Evolutionary conservation across 1,140 invertebrate species (phyloP).

Genomic region (Lucilia sericata): DNA sequence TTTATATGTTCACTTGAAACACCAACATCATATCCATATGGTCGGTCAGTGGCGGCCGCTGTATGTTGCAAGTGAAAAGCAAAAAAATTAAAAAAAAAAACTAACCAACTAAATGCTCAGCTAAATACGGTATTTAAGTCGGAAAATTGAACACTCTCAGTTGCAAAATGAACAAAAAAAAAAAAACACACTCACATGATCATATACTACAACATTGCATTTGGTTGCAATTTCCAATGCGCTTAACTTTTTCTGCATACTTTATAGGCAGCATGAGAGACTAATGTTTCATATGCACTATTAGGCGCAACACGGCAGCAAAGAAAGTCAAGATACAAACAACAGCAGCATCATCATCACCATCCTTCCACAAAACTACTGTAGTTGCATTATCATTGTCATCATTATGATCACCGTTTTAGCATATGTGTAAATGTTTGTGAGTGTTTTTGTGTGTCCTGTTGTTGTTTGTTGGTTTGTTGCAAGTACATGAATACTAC

Average conservation of each 20-base stretch:
- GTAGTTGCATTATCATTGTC: background rate
- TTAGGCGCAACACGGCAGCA: conserved; percentile 39
- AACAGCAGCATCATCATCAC: background rate
- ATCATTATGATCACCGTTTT: background rate
- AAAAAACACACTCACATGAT: conserved; percentile 23
- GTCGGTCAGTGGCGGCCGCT: conserved; percentile 1
- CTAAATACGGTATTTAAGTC: conserved; percentile 43
- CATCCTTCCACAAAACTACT: background rate
- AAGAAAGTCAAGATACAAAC: conserved; percentile 2
- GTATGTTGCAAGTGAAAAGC: background rate
- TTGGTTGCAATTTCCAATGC: background rate
- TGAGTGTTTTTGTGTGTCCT: background rate
- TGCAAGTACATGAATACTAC: conserved; percentile 10
- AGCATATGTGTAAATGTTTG: background rate
- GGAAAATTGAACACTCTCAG: conserved; percentile 41
- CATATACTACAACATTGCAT: background rate
- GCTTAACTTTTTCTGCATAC: background rate
- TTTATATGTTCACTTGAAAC: background rate
- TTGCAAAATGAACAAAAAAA: background rate
- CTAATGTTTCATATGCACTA: conserved; percentile 38
- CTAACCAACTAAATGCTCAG: conserved; percentile 39
- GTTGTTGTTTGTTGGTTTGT: background rate
- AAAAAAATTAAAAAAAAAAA: background rate
- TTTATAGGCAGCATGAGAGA: background rate
- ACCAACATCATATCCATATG: conserved; percentile 28